Evolutionary conservation across 2,797 vertebrate genomes (phyloP), one percentile per base, ranked within the genome.

Genomic region (Myotis myotis): DNA sequence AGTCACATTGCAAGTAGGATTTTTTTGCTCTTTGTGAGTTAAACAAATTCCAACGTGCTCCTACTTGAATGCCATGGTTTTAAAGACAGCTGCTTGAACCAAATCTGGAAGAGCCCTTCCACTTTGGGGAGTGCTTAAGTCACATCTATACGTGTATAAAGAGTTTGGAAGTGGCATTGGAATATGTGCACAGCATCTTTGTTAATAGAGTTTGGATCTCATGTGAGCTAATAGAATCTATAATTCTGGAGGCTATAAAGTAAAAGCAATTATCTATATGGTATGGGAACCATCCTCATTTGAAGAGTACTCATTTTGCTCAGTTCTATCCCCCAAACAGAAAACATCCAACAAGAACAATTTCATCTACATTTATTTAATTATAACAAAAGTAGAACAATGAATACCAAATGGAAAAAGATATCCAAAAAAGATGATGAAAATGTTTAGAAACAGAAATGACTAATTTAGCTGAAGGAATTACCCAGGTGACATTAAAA

Each of bases 341-440:
- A 98, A 96, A 96, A 97, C 96, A 97, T 87, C 57, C 95, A 98
- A 92, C 95, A 95, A 94, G 91, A 97, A 94, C 9, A 89, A 93
- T 93, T 97, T 97, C 90, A 96, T 94, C 74, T 97, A 89, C 96
- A 80, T 98, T 98, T 98, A 98, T 98, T 98, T 92, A 97, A 97
- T 97, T 95, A 70, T 49, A 98, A 97, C 93, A 98, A 95, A 94
- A 96, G 83, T 84, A 92, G 89, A 98, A 97, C 93, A 98, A 97
- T 94, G 87, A 66, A 97, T 90, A 96, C 28, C 92, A 96, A 96
- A 93, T 93, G 89, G 84, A 74, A 94, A 96, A 97, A 95, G 93
- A 93, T 92, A 78, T 75, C 44, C 68, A 92, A 96, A 96, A 93
- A 85, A 49, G 76, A 90, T 93, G 94, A 93, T 94, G 75, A 96